phyloP scores from a whole-genome alignment of 2,888 invertebrate species.

The Lycophotia porphyrea region DNA sequence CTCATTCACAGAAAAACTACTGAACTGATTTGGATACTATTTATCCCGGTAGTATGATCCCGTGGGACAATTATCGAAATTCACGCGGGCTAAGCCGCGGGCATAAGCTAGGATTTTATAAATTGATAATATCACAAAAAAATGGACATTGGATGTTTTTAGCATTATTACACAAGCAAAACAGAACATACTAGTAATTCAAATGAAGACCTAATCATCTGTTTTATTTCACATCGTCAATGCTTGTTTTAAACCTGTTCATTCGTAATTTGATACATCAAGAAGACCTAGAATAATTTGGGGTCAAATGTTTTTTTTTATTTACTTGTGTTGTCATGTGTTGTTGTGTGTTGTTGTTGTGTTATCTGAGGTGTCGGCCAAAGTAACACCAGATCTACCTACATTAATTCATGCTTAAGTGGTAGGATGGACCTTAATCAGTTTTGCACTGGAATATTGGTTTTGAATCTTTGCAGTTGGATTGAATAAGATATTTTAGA shows the following conservation, averaged over 20 bases:
- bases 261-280: neutral
- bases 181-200: neutral
- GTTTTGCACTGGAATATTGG: neutral
- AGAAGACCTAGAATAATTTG: slow-evolving; percentile 6
- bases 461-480: neutral
- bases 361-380: slow-evolving; percentile 13
- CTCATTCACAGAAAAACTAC: too few species aligned
- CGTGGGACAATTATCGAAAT: too few species aligned
- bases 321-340: neutral
- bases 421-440: slow-evolving; percentile 6
- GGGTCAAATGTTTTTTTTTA: neutral
- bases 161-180: neutral
- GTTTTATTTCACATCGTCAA: neutral
- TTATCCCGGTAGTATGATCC: too few species aligned
- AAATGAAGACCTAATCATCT: neutral
- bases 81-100: too few species aligned
- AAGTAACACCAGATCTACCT: slow-evolving; percentile 14
- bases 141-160: neutral
- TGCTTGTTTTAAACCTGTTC: slow-evolving; percentile 2
- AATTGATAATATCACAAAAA: neutral
- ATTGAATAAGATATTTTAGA: too few species aligned
- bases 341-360: too few species aligned
- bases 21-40: too few species aligned
- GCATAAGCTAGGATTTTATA: too few species aligned
- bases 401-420: neutral